A percentile compares a stretch with the other conserved stretches of the same genome.
Evolutionary conservation across 2,113 vertebrate genomes (phyloP).

Genomic region (Peucedramus taeniatus): DNA sequence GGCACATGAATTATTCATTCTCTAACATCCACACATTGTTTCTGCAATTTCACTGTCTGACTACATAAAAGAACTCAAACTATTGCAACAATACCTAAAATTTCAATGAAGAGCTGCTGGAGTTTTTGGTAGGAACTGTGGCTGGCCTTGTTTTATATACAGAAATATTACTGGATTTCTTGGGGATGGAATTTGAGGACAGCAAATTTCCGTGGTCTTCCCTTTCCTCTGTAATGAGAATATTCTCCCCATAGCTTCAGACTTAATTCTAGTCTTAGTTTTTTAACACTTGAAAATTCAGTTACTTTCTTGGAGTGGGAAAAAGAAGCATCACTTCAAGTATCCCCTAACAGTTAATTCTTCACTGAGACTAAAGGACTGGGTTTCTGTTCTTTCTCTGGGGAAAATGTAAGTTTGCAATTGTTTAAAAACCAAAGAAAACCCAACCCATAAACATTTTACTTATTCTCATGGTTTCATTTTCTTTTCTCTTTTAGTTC

Average conservation of each 20-base stretch:
- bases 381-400: neutral
- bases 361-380: neutral
- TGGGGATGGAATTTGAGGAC: neutral
- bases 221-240: neutral
- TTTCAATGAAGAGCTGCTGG: neutral
- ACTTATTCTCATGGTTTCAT: neutral
- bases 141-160: neutral
- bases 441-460: neutral
- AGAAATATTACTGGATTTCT: neutral
- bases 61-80: neutral
- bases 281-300: neutral
- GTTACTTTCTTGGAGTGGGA: neutral
- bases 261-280: neutral
- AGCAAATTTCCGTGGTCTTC: neutral
- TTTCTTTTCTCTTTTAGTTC: conserved; percentile 79
- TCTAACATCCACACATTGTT: neutral
- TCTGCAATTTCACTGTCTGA: neutral
- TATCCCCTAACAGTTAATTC: neutral
- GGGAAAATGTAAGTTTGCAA: neutral
- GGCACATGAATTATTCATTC: neutral
- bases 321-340: neutral
- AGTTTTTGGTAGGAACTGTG: neutral
- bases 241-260: neutral
- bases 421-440: neutral
- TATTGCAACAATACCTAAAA: neutral